Evolutionary conservation across 2,888 invertebrate genomes (phyloP).

Genomic region (Netelia fuscicornis): DNA sequence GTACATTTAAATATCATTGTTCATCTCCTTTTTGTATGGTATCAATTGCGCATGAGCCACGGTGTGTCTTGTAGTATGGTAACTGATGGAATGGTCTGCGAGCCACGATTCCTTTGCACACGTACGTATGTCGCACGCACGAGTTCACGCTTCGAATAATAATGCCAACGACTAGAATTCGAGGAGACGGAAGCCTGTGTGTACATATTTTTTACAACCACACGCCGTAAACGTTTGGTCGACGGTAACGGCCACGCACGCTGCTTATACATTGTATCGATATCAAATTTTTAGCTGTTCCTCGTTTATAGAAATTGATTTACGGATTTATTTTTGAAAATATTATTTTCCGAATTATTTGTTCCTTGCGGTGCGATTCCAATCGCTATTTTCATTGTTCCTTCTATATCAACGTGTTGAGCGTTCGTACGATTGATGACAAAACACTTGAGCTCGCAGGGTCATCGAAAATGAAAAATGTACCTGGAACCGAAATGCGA

Average conservation of each 20-base stretch:
- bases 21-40: background rate
- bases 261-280: background rate
- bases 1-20: background rate
- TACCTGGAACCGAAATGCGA: conserved; percentile 21
- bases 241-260: conserved; percentile 28
- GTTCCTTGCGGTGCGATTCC: background rate
- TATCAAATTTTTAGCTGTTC: background rate
- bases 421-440: background rate
- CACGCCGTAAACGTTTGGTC: conserved; percentile 30
- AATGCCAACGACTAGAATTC: conserved; percentile 37
- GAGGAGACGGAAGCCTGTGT: conserved; percentile 24
- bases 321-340: background rate
- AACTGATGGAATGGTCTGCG: conserved; percentile 14
- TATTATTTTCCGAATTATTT: background rate
- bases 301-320: background rate
- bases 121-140: conserved; percentile 73
- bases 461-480: background rate
- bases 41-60: conserved; percentile 19
- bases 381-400: background rate
- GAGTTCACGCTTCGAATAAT: conserved; percentile 47
- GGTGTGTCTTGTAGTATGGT: conserved; percentile 3
- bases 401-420: background rate
- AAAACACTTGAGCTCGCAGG: conserved; percentile 1
- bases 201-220: conserved; percentile 27
- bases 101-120: conserved; percentile 34